phyloP scores from a whole-genome alignment of 1,140 invertebrate species.

The Vanessa tameamea region DNA sequence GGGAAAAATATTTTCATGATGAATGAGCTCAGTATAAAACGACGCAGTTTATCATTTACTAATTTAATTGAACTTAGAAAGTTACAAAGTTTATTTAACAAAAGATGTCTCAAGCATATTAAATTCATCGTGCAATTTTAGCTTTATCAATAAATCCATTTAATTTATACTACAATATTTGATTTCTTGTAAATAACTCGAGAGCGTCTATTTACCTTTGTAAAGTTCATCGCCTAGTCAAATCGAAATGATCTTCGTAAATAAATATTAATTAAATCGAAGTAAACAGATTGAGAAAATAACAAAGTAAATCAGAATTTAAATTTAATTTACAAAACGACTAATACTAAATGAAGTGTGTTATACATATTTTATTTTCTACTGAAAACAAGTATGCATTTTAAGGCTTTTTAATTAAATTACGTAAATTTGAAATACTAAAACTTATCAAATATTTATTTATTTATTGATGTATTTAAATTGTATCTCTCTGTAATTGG shows the following conservation, averaged over 20 bases:
- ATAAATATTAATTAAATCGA: slow-evolving; percentile 4
- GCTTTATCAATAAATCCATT: background rate
- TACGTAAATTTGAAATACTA: too few species aligned
- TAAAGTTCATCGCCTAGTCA: background rate
- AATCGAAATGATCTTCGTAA: background rate
- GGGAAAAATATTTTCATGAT: too few species aligned
- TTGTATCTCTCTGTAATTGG: too few species aligned
- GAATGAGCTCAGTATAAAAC: too few species aligned
- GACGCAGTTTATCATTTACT: background rate
- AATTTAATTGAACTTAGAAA: background rate
- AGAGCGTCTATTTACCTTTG: background rate
- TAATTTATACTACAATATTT: background rate
- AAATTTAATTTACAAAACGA: too few species aligned
- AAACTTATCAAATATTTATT: too few species aligned
- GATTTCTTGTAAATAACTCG: slow-evolving; percentile 4
- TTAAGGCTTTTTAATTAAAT: too few species aligned
- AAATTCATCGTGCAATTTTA: background rate
- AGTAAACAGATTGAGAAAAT: background rate
- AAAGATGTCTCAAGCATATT: background rate
- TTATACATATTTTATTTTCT: too few species aligned
- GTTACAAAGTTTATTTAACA: background rate
- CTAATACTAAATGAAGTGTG: too few species aligned
- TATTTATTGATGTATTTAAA: too few species aligned
- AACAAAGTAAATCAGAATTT: background rate
- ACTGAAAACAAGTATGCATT: too few species aligned